These are phyloP conservation scores for Noctilio leporinus DNA, from an alignment of 2,113 vertebrate genomes.

Conservation along the genomic window DNA sequence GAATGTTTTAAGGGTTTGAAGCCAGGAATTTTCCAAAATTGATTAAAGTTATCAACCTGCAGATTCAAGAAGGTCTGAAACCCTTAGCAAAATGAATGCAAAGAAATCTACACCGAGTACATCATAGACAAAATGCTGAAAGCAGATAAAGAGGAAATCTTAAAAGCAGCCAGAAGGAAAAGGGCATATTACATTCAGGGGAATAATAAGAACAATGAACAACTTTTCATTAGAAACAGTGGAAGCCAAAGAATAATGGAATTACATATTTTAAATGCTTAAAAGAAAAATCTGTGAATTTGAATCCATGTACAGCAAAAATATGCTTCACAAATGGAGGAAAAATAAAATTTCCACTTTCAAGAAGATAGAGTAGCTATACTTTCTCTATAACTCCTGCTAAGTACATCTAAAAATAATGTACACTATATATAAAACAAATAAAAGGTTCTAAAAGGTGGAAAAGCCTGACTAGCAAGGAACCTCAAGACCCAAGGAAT, in stretches of 20 bases:
- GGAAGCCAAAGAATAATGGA: not conserved
- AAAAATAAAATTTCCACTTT: not conserved
- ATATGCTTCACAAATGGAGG: not conserved
- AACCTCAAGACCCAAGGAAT: not conserved
- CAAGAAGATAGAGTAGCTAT: not conserved
- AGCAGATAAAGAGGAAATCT: not conserved
- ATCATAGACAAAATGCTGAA: not conserved
- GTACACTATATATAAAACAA: not conserved
- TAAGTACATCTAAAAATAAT: not conserved
- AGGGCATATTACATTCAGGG: not conserved
- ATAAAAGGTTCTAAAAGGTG: not conserved
- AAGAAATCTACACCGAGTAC: not conserved
- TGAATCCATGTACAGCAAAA: not conserved
- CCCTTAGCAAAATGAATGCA: not conserved
- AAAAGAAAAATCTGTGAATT: not conserved
- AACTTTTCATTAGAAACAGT: not conserved
- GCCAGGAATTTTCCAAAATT: not conserved
- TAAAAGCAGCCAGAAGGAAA: not conserved
- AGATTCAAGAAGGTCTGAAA: not conserved
- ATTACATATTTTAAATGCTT: not conserved
- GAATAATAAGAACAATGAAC: not conserved
- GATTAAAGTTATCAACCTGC: not conserved
- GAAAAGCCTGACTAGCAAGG: not conserved
- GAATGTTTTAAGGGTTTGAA: not conserved
- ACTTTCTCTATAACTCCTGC: not conserved